Evolutionary conservation across 2,113 vertebrate genomes (phyloP).

Genomic region (Neolamprologus ventralis): DNA sequence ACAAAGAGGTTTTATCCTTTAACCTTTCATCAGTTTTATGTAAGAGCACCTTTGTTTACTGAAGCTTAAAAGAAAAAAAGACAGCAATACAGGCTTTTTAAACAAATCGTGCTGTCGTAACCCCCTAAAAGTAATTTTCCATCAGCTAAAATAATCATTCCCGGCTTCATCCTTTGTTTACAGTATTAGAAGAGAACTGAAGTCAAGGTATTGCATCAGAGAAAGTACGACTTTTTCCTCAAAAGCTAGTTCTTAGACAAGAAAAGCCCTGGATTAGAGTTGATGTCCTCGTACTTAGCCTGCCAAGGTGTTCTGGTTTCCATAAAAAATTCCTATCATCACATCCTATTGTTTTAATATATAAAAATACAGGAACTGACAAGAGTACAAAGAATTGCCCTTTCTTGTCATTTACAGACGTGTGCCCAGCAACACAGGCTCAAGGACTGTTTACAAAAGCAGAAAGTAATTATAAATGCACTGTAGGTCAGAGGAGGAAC

Average conservation of each 20-base stretch:
- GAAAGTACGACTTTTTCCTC: neutral
- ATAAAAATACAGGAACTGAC: neutral
- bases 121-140: neutral
- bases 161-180: neutral
- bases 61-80: neutral
- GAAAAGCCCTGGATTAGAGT: neutral
- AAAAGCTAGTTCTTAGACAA: neutral
- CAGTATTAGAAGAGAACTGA: neutral
- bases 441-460: neutral
- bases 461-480: neutral
- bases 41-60: neutral
- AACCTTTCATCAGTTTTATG: neutral
- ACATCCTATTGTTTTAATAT: neutral
- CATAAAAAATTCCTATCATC: neutral
- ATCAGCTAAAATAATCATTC: neutral
- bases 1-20: neutral
- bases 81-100: neutral
- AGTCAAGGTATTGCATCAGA: neutral
- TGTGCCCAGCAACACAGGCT: neutral
- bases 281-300: neutral
- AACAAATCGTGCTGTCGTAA: neutral
- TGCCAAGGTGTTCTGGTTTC: neutral
- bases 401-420: neutral
- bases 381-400: neutral
- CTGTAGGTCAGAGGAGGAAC: neutral